Conservation (phyloP, 2,888 invertebrate genomes). For the Apamea anceps region DNA sequence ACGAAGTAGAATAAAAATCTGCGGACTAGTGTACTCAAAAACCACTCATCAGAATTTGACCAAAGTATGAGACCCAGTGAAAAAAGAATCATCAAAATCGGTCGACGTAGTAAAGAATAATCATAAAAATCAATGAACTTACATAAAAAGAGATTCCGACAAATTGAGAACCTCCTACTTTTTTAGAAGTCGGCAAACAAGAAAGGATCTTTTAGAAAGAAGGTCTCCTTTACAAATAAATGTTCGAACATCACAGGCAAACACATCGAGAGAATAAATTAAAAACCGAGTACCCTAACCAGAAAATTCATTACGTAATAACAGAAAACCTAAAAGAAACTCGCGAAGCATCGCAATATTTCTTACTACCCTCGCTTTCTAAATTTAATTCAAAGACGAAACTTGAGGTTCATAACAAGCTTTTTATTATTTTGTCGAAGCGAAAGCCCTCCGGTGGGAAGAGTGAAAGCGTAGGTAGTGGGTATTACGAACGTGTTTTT, state of each 20-base stretch:
- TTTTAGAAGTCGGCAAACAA: neutral
- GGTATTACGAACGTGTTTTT: constrained; percentile 40
- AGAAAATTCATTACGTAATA: constrained; percentile 56
- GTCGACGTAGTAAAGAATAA: neutral
- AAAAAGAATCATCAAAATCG: neutral
- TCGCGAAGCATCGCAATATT: constrained; percentile 51
- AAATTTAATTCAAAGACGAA: constrained; percentile 62
- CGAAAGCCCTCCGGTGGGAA: constrained; percentile 41
- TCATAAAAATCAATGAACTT: neutral
- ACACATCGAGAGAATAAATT: constrained; percentile 34
- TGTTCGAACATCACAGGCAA: constrained; percentile 24
- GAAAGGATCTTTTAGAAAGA: neutral
- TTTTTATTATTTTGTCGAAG: constrained; percentile 65
- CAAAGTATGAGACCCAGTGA: neutral
- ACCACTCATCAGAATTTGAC: neutral
- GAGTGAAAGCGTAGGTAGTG: constrained; percentile 46
- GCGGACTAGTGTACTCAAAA: neutral
- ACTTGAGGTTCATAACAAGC: constrained; percentile 58
- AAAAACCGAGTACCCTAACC: constrained; percentile 29
- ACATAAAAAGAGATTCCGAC: neutral
- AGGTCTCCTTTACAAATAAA: constrained; percentile 6
- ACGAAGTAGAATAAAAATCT: neutral
- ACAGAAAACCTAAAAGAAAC: constrained; percentile 46
- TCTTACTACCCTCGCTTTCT: constrained; percentile 58
- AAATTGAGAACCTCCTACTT: neutral